Evolutionary conservation across 1,140 invertebrate genomes (phyloP).

Genomic region (Cydia strobilella): DNA sequence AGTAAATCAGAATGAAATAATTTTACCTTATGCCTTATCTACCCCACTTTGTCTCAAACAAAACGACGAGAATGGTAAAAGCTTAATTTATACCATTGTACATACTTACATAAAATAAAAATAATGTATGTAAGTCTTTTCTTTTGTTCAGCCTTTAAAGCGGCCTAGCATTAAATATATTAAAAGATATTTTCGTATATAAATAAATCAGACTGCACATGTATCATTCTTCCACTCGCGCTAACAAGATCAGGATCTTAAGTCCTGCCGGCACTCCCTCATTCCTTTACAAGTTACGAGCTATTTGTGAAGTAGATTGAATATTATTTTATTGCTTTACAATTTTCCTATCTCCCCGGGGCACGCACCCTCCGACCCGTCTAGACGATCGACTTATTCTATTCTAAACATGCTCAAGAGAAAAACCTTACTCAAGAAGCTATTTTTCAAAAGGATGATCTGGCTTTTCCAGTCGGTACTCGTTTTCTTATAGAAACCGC

Average conservation of each 20-base stretch:
- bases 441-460: conserved; percentile 38
- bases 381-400: conserved; percentile 66
- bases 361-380: conserved; percentile 55
- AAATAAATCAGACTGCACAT: conserved; percentile 2
- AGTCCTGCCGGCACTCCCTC: conserved; percentile 18
- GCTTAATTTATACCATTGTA: too few species aligned
- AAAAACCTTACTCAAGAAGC: conserved; percentile 45
- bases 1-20: too few species aligned
- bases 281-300: conserved; percentile 16
- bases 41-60: too few species aligned
- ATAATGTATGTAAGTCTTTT: too few species aligned
- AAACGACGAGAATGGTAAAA: too few species aligned
- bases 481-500: background rate
- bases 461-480: conserved; percentile 1
- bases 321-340: conserved; percentile 61
- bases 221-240: conserved; percentile 33
- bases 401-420: conserved; percentile 52
- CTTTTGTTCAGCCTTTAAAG: background rate
- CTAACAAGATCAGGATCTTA: conserved; percentile 27
- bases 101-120: too few species aligned
- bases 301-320: conserved; percentile 42
- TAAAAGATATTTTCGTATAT: background rate
- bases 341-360: conserved; percentile 61
- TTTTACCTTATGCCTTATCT: too few species aligned
- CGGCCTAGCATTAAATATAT: too few species aligned